phyloP scores from a whole-genome alignment of 2,888 invertebrate genomes.

The Sphecodes monilicornis region DNA sequence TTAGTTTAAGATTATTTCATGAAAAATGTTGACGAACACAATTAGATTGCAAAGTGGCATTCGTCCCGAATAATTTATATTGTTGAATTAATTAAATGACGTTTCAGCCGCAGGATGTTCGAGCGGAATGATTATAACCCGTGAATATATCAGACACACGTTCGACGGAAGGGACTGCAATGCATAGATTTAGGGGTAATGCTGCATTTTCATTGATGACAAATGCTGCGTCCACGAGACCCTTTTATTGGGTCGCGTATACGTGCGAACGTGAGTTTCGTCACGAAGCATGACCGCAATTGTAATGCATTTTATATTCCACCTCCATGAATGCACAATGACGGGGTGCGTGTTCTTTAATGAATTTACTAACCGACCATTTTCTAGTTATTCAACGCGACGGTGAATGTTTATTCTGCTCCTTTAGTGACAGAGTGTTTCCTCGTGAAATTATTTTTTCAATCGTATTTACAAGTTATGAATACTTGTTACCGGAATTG shows the following conservation, averaged over 20 bases:
- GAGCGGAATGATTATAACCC: conserved; percentile 12
- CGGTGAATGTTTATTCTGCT: not conserved
- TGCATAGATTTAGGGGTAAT: conserved; percentile 35
- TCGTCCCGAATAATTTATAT: not conserved
- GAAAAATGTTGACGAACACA: not conserved
- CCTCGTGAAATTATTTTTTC: not conserved
- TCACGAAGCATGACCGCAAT: conserved; percentile 23
- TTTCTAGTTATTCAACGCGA: not conserved
- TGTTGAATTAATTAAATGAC: conserved; percentile 13
- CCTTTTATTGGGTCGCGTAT: conserved; percentile 19
- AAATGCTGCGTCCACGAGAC: conserved; percentile 26
- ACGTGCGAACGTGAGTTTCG: conserved; percentile 21
- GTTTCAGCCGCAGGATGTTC: not conserved
- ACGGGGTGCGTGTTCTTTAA: conserved; percentile 15
- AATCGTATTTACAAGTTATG: not conserved
- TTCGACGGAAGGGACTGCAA: conserved; percentile 13
- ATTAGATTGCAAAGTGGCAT: not conserved
- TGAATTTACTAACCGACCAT: conserved; percentile 8
- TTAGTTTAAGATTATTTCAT: not conserved
- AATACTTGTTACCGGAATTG: not conserved
- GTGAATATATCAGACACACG: not conserved
- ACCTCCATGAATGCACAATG: conserved; percentile 3
- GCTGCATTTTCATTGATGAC: conserved; percentile 37
- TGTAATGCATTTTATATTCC: conserved; percentile 35
- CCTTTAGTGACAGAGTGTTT: not conserved